Base-by-base conservation (phyloP, 2,888 invertebrate genomes). In the Sialis fuliginosa region DNA sequence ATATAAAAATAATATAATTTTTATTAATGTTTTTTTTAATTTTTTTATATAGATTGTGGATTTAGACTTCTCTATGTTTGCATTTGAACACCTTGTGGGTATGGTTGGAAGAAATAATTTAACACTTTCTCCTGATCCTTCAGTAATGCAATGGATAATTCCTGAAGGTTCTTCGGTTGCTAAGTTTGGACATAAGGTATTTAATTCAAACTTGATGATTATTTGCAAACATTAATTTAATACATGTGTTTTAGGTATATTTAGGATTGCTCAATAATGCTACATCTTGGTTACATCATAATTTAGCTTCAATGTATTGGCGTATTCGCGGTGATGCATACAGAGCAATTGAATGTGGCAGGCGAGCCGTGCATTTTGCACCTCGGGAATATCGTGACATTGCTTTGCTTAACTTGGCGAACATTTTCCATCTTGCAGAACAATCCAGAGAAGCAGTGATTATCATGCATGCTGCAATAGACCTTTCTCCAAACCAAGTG, bases 221-320 rank as follows among this genome's bases (percentile, higher is more conserved):
- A 22, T 22, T 22, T 22, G 22, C 22, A 22, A 22, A 22, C 22
- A 4, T 22, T 22, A 22, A 22, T 22, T 22, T 2, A 22, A 22
- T 22, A 22, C 22, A 22, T 22, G 2, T 22, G 22, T 22, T 22
- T 22, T 22, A 22, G 22, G 22, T 22, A 22, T 22, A 22, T 22
- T 64, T 70, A 48, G 74, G 74, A 6, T 64, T 87, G 6, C 63
- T 66, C 52, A 70, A 72, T 58, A 86, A 86, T 60, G 71, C 67
- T 46, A 76, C 81, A 1, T 85, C 83, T 0, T 88, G 87, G 87
- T 62, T 85, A 33, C 75, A 85, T 58, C 80, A 84, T 57, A 84
- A 85, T 60, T 70, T 86, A 63, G 87, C 83, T 33, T 75, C 84
- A 2, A 70, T 84, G 53, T 87, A 78, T 64, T 88, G 87, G 87